phyloP scores from a whole-genome alignment of 2,797 vertebrate species.

The Nothura maculosa region DNA sequence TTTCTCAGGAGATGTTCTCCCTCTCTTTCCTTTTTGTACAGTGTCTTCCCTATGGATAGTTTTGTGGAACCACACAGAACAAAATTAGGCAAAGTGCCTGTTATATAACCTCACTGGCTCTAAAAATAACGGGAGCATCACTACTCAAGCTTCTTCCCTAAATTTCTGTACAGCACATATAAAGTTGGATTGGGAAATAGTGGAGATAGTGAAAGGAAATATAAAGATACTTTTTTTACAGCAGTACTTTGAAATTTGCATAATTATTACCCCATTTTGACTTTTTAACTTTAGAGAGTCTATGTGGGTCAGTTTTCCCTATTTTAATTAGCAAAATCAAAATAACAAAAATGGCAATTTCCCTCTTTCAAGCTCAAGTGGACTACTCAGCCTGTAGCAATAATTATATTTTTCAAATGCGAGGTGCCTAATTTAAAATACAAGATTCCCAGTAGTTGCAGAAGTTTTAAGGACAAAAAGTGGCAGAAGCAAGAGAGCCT shows the following conservation, averaged over 20 bases:
- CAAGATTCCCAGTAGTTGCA: slow-evolving; percentile 71
- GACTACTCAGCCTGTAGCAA: slow-evolving; percentile 74
- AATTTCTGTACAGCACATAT: neutral
- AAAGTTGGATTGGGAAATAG: neutral
- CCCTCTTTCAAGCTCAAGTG: slow-evolving; percentile 58
- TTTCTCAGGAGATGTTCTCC: slow-evolving; percentile 64
- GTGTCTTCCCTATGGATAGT: slow-evolving; percentile 34
- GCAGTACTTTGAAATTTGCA: slow-evolving; percentile 55
- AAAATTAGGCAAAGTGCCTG: slow-evolving; percentile 67
- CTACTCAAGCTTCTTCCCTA: slow-evolving; percentile 11
- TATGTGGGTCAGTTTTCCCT: slow-evolving; percentile 72
- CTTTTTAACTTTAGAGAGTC: slow-evolving; percentile 73
- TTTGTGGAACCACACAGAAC: slow-evolving; percentile 40
- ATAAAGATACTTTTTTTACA: neutral
- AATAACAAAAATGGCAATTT: slow-evolving; percentile 74
- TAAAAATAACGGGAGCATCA: slow-evolving; percentile 60
- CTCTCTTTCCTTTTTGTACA: slow-evolving; percentile 49
- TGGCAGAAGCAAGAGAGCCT: slow-evolving; percentile 24
- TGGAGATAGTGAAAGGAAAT: slow-evolving; percentile 17
- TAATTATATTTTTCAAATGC: slow-evolving; percentile 81
- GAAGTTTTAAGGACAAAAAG: slow-evolving; percentile 69
- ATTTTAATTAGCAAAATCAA: slow-evolving; percentile 76
- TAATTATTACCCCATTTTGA: slow-evolving; percentile 72
- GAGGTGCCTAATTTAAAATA: slow-evolving; percentile 76
- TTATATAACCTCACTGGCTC: slow-evolving; percentile 61